These are phyloP conservation scores for Megalopta genalis DNA, from an alignment of 1,140 invertebrate genomes.

Conservation along the genomic window DNA sequence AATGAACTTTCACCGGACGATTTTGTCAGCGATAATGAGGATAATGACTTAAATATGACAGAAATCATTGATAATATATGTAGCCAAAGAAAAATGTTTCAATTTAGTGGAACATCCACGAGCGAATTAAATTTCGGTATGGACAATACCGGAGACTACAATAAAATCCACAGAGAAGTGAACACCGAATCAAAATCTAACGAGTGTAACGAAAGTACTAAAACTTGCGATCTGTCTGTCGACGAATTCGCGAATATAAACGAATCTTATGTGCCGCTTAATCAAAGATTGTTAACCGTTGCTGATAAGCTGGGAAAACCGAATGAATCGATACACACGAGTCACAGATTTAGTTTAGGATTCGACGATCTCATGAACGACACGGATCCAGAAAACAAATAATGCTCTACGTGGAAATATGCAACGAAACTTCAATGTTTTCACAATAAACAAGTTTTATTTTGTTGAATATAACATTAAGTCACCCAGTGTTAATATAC, in stretches of 20 bases:
- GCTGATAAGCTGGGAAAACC: conserved; percentile 9
- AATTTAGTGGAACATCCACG: conserved; percentile 1
- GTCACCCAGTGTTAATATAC: not conserved
- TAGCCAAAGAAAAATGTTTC: conserved; percentile 31
- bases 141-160: not conserved
- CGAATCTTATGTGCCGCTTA: conserved; percentile 68
- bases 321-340: not conserved
- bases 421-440: not conserved
- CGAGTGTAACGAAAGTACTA: not conserved
- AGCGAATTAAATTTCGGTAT: not conserved
- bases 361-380: conserved; percentile 61
- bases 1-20: conserved; percentile 76
- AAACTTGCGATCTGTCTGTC: not conserved
- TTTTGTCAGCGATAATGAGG: conserved; percentile 77
- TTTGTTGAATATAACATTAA: too few species aligned
- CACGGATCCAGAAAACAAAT: conserved; percentile 27
- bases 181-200: not conserved
- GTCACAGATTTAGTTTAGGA: conserved; percentile 49
- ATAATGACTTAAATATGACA: conserved; percentile 81
- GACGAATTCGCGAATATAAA: conserved; percentile 69
- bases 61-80: conserved; percentile 82
- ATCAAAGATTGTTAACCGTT: conserved; percentile 59
- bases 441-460: too few species aligned
- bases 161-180: not conserved
- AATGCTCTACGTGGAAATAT: not conserved